Evolutionary conservation across 1,140 invertebrate species (phyloP), one percentile per base, ranked within the genome.

Genomic region (Phymastichus coffea): DNA sequence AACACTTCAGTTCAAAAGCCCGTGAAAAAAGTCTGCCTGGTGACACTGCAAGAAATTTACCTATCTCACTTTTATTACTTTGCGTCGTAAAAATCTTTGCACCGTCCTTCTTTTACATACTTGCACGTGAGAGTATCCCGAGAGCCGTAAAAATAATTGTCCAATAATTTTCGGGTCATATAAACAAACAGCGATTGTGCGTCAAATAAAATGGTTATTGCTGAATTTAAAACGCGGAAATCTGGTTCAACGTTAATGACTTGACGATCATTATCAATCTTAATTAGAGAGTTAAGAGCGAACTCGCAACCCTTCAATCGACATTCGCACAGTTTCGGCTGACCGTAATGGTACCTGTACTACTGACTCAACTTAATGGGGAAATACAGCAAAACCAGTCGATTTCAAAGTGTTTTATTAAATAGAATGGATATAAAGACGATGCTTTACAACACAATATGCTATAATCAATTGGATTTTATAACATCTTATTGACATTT

Each of bases 11-110:
- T 26, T 43, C 20, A 52, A 37, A 52, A 53, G 38, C 23, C 28
- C 23, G 19, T 14, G 10, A 53, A 14, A n/a, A 14, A 9, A 14
- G 51, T 43, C 20, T 28, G 19, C 41, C 41, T 9, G 22, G 51
- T 20, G 51, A 43, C 51, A 38, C 15, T 28, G 25, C 51, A 28
- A 53, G 41, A 53, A n/a, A n/a, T n/a, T n/a, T n/a, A n/a, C n/a
- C n/a, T n/a, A n/a, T n/a, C n/a, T n/a, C n/a, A n/a, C n/a, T n/a
- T n/a, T n/a, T n/a, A n/a, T n/a, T n/a, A n/a, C n/a, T n/a, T n/a
- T n/a, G n/a, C n/a, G n/a, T n/a, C n/a, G n/a, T n/a, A n/a, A n/a
- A n/a, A n/a, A n/a, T n/a, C n/a, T n/a, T n/a, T n/a, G n/a, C n/a
- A n/a, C n/a, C n/a, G n/a, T n/a, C n/a, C n/a, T n/a, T n/a, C n/a